phyloP scores from a whole-genome alignment of 2,113 vertebrate species.

The Sarotherodon lohbergeri region DNA sequence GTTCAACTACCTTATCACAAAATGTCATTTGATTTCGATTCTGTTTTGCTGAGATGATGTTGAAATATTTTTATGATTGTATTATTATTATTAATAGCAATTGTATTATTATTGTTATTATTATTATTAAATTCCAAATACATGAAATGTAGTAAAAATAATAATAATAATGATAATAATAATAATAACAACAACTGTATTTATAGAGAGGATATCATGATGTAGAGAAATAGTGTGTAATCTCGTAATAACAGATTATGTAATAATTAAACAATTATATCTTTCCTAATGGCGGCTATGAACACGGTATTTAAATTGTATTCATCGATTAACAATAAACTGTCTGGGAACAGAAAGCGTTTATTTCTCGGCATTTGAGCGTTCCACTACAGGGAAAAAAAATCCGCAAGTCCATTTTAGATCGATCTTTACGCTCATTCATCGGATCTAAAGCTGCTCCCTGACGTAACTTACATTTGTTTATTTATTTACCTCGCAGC shows the following conservation, averaged over 20 bases:
- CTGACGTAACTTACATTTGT: conserved; percentile 71
- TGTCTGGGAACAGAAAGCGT: neutral
- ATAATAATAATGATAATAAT: neutral
- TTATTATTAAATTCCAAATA: neutral
- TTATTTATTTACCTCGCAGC: neutral
- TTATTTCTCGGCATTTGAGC: neutral
- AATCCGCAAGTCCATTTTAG: neutral
- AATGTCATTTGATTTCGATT: neutral
- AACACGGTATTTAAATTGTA: neutral
- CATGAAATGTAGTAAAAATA: neutral
- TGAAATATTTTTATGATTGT: neutral
- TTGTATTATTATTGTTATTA: neutral
- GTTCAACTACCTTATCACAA: neutral
- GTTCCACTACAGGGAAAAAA: fast-evolving
- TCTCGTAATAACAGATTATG: neutral
- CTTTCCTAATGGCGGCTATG: neutral
- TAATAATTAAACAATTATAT: neutral
- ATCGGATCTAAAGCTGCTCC: conserved; percentile 56
- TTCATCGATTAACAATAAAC: neutral
- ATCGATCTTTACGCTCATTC: conserved; percentile 36
- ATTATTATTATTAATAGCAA: neutral
- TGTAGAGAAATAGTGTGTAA: neutral
- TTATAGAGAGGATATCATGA: neutral
- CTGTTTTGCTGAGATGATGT: neutral
- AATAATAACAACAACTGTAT: neutral